Conservation (phyloP, 2,888 invertebrate genomes). For the Luperina testacea region DNA sequence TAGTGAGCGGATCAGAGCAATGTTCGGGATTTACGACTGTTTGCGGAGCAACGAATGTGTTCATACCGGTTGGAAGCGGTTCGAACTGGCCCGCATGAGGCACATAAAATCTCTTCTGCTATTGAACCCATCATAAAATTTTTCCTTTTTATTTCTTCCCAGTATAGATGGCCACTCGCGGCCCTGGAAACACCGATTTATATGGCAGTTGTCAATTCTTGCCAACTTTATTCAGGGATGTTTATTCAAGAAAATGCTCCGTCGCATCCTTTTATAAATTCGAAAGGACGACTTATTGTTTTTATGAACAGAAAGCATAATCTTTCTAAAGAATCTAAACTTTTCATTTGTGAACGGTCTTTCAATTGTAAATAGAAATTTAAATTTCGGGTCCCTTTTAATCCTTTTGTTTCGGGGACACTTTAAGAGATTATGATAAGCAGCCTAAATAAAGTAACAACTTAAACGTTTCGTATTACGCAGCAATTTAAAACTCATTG, state of each 20-base stretch:
- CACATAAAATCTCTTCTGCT: slow-evolving; percentile 80
- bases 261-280: slow-evolving; percentile 52
- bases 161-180: slow-evolving; percentile 68
- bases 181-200: slow-evolving; percentile 65
- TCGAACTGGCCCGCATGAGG: slow-evolving; percentile 70
- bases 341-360: slow-evolving; percentile 54
- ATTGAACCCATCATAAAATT: slow-evolving; percentile 79
- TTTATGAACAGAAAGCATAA: slow-evolving; percentile 48
- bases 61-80: slow-evolving; percentile 70
- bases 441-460: slow-evolving; percentile 68
- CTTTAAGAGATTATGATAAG: slow-evolving; percentile 74
- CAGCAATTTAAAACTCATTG: slow-evolving; percentile 75
- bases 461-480: slow-evolving; percentile 74
- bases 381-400: slow-evolving; percentile 61
- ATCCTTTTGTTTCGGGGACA: slow-evolving; percentile 69
- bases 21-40: slow-evolving; percentile 83
- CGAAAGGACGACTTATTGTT: slow-evolving; percentile 59
- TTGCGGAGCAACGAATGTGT: slow-evolving; percentile 81
- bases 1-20: slow-evolving; percentile 79
- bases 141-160: slow-evolving; percentile 76
- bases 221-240: slow-evolving; percentile 64
- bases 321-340: slow-evolving; percentile 47
- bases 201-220: slow-evolving; percentile 70
- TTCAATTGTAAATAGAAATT: slow-evolving; percentile 62
- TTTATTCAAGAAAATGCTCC: slow-evolving; percentile 66